phyloP scores from a whole-genome alignment of 1,140 invertebrate genomes.

The Lysiphlebus fabarum region DNA sequence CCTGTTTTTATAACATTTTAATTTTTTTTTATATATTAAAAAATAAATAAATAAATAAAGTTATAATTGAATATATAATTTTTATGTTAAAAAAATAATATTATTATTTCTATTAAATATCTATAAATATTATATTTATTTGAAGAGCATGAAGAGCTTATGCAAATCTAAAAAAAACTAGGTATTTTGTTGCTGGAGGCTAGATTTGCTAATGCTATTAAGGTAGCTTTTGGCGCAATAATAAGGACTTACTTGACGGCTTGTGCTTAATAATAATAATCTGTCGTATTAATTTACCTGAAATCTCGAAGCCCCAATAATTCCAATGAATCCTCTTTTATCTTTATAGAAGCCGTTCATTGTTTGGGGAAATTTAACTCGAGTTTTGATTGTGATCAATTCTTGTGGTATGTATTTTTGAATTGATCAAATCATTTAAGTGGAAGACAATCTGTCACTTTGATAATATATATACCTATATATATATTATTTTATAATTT shows the following conservation, averaged over 20 bases:
- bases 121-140: too few relatives aligned
- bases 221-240: neutral
- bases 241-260: constrained; percentile 1
- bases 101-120: too few relatives aligned
- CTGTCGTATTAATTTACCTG: too few relatives aligned
- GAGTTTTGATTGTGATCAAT: constrained; percentile 51
- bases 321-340: constrained; percentile 48
- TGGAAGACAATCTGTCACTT: constrained; percentile 35
- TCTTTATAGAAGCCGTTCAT: constrained; percentile 37
- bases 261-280: neutral
- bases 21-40: too few relatives aligned
- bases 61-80: too few relatives aligned
- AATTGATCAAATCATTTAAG: constrained; percentile 28
- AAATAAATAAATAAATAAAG: too few relatives aligned
- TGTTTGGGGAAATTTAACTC: constrained; percentile 47
- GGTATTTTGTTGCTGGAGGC: neutral
- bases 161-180: too few relatives aligned
- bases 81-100: too few relatives aligned
- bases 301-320: constrained; percentile 10
- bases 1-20: too few relatives aligned
- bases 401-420: constrained; percentile 47
- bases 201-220: neutral
- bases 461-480: too few relatives aligned
- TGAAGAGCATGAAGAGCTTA: too few relatives aligned
- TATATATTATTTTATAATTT: too few relatives aligned